phyloP scores from a whole-genome alignment of 2,113 vertebrate species.

The Lepidiolamprologus cunningtoni region DNA sequence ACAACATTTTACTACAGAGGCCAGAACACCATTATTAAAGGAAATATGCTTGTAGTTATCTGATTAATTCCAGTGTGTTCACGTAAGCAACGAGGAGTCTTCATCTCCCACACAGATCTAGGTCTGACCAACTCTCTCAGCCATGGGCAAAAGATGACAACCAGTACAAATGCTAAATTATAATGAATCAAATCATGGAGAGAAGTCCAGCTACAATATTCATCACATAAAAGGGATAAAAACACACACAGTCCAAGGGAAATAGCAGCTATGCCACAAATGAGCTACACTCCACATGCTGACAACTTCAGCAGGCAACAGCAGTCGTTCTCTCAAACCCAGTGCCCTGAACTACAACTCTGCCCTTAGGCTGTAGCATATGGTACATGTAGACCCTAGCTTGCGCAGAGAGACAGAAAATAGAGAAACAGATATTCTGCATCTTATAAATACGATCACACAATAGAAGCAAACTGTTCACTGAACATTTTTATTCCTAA shows the following conservation, averaged over 20 bases:
- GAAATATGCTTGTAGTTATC: background rate
- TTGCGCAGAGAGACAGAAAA: background rate
- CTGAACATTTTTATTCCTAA: background rate
- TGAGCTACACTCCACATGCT: background rate
- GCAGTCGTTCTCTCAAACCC: background rate
- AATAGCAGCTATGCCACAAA: background rate
- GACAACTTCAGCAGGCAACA: background rate
- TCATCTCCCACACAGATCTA: background rate
- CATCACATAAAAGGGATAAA: background rate
- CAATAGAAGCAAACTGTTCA: background rate
- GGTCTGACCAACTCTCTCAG: background rate
- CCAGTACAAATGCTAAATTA: background rate
- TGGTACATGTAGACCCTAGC: background rate
- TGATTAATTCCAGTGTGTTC: background rate
- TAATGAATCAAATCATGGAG: background rate
- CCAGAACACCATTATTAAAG: background rate
- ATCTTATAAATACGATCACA: background rate
- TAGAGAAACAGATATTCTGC: background rate
- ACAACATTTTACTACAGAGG: background rate
- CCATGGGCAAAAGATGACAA: background rate
- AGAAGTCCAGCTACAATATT: background rate
- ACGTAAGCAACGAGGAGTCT: background rate
- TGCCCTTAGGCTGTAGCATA: background rate
- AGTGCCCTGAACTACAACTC: background rate
- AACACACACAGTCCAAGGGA: background rate